Percentiles rank a stretch among this genome's conserved stretches.
Evolutionary conservation across 1,140 invertebrate genomes (phyloP).

Genomic region (Manduca sexta): DNA sequence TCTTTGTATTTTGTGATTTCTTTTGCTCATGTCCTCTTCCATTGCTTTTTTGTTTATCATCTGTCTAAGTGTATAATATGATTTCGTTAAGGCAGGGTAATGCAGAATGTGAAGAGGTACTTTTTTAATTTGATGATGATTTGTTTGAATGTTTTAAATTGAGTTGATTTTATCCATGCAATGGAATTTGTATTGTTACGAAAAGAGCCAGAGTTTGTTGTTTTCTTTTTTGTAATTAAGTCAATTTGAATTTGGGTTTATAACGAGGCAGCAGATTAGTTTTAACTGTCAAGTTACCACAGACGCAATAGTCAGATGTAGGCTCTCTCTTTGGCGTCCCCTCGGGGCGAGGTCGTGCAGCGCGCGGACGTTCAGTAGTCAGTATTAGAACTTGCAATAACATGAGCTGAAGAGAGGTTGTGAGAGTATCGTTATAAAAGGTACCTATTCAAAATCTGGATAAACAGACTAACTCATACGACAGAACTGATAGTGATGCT

Average conservation of each 20-base stretch:
- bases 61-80: slow-evolving; percentile 66
- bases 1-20: slow-evolving; percentile 59
- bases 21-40: slow-evolving; percentile 67
- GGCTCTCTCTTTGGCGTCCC: slow-evolving; percentile 66
- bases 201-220: slow-evolving; percentile 65
- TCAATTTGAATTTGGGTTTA: slow-evolving; percentile 57
- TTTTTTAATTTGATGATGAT: slow-evolving; percentile 65
- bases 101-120: slow-evolving; percentile 69
- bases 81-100: slow-evolving; percentile 71
- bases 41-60: slow-evolving; percentile 68
- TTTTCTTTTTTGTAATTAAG: slow-evolving; percentile 66
- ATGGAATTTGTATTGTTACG: slow-evolving; percentile 70
- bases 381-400: slow-evolving; percentile 53
- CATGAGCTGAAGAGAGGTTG: slow-evolving; percentile 64
- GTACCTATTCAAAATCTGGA: slow-evolving; percentile 69
- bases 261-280: slow-evolving; percentile 65
- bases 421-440: slow-evolving; percentile 71
- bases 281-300: slow-evolving; percentile 66
- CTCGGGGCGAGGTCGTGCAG: slow-evolving; percentile 15
- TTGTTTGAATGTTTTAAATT: slow-evolving; percentile 70
- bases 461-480: slow-evolving; percentile 62
- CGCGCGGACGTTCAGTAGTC: slow-evolving; percentile 27
- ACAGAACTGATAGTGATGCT: slow-evolving; percentile 59
- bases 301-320: slow-evolving; percentile 57
- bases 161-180: slow-evolving; percentile 70